Base-by-base conservation (phyloP, 2,888 invertebrate genomes). In the Leptopilina syphax region DNA sequence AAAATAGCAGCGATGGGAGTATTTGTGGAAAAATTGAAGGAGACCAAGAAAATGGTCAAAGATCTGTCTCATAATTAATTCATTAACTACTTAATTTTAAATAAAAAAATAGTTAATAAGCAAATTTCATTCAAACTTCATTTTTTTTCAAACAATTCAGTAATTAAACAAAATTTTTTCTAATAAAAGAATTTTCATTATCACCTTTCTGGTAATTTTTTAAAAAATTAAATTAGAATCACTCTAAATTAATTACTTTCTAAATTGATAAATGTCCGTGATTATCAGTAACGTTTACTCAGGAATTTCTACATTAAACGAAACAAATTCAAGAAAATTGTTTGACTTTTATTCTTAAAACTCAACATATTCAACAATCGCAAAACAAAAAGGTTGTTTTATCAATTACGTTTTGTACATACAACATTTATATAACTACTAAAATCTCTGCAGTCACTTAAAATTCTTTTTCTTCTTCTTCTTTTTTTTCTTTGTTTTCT, bases 301-400 rank as follows among this genome's bases (percentile, higher is more conserved):
- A 34, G 34, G 34, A 34, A 34, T 34, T 50, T 47, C 8, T 63
- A 24, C 63, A 60, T n/a, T n/a, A 24, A 24, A 57, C 34, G 1
- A 57, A 57, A 73, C 9, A 73, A 44, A n/a, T n/a, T 44, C 44
- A 10, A 73, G 73, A 73, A 54, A 73, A 57, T 73, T 34, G 13
- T 73, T 57, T 57, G 54, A 73, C 34, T 73, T 73, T 73, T 73
- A 73, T 73, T 73, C 27, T 73, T 73, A 73, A 73, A 73, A 73
- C 57, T 73, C 73, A 73, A 73, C 73, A 73, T 73, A 73, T 57
- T 54, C 73, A 73, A 73, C 73, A 73, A 73, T 73, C 54, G 57
- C 27, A 73, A 73, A 73, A 73, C 73, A 73, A 73, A 73, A 73
- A 73, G 27, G 54, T 73, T 34, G 73, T 73, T 57, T 73, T 34